These are phyloP conservation scores for Geopemphigus sp. DNA, from an alignment of 1,140 invertebrate genomes.

Conservation along the genomic window DNA sequence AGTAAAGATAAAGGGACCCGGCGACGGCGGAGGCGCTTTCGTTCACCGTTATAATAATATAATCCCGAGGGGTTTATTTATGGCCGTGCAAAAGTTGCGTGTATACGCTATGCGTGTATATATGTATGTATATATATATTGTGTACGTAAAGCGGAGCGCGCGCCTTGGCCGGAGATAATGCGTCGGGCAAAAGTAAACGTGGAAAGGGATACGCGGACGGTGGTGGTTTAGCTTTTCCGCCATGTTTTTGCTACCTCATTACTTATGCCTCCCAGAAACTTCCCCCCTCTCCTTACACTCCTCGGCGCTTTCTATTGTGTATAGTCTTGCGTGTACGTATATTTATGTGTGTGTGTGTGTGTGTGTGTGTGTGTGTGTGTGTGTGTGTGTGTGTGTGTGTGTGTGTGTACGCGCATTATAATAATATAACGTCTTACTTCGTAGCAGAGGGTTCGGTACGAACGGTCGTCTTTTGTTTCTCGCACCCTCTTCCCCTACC, in stretches of 20 bases:
- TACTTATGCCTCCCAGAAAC: constrained; percentile 46
- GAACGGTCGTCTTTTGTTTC: background rate
- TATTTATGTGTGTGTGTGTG: background rate
- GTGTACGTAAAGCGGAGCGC: background rate
- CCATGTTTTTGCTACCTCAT: constrained; percentile 49
- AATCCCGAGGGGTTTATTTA: constrained; percentile 46
- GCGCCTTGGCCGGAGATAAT: constrained; percentile 37
- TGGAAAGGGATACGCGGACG: background rate
- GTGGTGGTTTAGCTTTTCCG: constrained; percentile 45
- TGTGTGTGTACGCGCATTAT: background rate
- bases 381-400: no score
- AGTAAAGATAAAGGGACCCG: constrained; percentile 45
- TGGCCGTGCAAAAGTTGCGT: constrained; percentile 26
- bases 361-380: no score
- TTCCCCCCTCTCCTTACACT: no score
- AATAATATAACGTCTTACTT: constrained; percentile 41
- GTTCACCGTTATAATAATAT: constrained; percentile 41
- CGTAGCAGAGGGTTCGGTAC: background rate
- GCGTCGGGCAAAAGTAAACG: constrained; percentile 45
- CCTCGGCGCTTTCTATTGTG: no score
- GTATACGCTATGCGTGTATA: no score
- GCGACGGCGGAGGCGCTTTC: constrained; percentile 5
- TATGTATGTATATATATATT: background rate
- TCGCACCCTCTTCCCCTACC: background rate
- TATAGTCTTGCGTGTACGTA: background rate